Conservation (phyloP, 2,888 invertebrate genomes). For the Macrophya annulata region DNA sequence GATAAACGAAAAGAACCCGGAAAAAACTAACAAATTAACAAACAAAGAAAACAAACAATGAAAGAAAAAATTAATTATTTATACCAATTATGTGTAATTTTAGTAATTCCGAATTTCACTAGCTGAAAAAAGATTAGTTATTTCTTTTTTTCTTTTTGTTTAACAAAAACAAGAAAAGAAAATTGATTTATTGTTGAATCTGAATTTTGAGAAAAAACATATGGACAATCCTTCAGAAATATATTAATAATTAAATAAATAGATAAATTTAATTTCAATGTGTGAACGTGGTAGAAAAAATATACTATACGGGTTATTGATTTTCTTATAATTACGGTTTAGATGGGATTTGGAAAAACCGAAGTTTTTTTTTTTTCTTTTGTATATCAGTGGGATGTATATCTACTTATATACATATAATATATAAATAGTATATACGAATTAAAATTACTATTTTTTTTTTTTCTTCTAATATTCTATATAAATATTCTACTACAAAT, state of each 20-base stretch:
- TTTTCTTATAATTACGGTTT: neutral
- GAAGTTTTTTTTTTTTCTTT: neutral
- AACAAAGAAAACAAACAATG: neutral
- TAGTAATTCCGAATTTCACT: too few species aligned
- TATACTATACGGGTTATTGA: neutral
- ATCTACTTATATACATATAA: too few species aligned
- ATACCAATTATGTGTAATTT: too few species aligned
- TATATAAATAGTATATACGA: neutral
- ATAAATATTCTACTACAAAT: neutral
- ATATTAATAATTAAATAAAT: too few species aligned
- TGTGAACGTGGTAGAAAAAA: conserved; percentile 22
- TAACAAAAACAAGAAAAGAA: neutral
- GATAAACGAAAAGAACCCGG: too few species aligned
- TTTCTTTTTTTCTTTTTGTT: neutral
- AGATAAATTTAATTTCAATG: neutral
- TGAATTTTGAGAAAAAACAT: too few species aligned
- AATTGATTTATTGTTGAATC: neutral
- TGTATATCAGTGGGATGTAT: too few species aligned
- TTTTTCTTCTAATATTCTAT: neutral
- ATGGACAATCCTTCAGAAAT: too few species aligned
- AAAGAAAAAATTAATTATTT: neutral
- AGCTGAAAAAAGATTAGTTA: neutral
- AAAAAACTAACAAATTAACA: neutral
- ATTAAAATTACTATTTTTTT: neutral
- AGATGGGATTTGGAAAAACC: neutral